Conservation (phyloP, 2,113 vertebrate genomes). For the Astatotilapia flaviijosephi region DNA sequence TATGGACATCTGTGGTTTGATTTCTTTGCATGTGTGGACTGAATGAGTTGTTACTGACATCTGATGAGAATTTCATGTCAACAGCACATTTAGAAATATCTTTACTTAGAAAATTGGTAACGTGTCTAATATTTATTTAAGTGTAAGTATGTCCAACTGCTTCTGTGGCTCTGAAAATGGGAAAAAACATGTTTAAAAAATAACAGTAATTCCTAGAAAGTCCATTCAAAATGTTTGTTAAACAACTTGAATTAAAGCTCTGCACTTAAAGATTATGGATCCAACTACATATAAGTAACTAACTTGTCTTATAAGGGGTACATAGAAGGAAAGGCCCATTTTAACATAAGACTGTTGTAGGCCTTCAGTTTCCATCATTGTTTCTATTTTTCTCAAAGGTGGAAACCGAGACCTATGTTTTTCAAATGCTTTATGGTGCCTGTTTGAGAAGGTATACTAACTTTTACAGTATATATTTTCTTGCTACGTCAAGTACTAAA, state of each 20-base stretch:
- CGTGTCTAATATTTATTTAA: background rate
- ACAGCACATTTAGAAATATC: background rate
- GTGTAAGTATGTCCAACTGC: background rate
- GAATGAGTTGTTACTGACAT: background rate
- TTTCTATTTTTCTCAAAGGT: background rate
- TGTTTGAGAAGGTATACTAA: background rate
- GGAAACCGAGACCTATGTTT: background rate
- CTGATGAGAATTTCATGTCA: background rate
- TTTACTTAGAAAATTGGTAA: background rate
- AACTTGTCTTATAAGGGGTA: background rate
- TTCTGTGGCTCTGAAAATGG: background rate
- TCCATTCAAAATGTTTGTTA: background rate
- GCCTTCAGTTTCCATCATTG: background rate
- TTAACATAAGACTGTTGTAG: background rate
- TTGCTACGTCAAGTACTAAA: background rate
- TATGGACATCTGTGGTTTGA: background rate
- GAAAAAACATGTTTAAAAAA: accelerated
- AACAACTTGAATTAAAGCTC: background rate
- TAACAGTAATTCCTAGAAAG: background rate
- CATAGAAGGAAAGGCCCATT: background rate
- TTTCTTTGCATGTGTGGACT: background rate
- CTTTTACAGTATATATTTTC: background rate
- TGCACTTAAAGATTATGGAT: background rate
- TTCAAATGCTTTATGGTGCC: background rate
- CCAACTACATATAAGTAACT: background rate